Evolutionary conservation across 2,113 vertebrate genomes (phyloP).

Genomic region (Camelus dromedarius): DNA sequence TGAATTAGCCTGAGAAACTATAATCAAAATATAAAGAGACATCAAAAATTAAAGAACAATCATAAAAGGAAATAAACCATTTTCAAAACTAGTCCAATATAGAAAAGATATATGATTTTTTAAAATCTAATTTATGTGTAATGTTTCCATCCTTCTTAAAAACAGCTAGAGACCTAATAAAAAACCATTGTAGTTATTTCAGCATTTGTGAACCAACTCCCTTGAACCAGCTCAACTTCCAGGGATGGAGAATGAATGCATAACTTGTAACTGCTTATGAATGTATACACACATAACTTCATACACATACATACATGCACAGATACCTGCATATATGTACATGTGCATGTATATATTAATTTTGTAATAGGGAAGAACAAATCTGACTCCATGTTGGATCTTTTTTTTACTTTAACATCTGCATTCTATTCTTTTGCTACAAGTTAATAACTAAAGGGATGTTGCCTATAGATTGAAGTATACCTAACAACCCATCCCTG

Average conservation of each 20-base stretch:
- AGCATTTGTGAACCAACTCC: not conserved
- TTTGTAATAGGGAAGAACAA: not conserved
- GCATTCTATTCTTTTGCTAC: no score
- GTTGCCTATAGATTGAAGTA: no score
- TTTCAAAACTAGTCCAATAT: not conserved
- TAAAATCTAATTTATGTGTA: not conserved
- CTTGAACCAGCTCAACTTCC: not conserved
- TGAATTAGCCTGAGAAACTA: not conserved
- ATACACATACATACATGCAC: not conserved
- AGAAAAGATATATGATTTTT: not conserved
- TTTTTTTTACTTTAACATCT: no score
- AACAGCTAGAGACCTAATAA: not conserved
- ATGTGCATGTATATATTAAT: not conserved
- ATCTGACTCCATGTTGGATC: no score
- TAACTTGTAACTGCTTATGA: not conserved
- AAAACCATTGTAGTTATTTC: not conserved
- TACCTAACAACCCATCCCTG: no score
- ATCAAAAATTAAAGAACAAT: not conserved
- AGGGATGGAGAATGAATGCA: not conserved
- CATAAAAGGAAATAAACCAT: not conserved
- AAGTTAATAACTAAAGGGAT: no score
- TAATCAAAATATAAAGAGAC: conserved; percentile 12
- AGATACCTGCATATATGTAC: not conserved
- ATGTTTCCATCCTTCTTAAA: not conserved
- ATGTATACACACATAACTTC: not conserved